These are phyloP conservation scores for Malacoctenus gilli DNA, from an alignment of 2,797 vertebrate species.

Conservation along the genomic window DNA sequence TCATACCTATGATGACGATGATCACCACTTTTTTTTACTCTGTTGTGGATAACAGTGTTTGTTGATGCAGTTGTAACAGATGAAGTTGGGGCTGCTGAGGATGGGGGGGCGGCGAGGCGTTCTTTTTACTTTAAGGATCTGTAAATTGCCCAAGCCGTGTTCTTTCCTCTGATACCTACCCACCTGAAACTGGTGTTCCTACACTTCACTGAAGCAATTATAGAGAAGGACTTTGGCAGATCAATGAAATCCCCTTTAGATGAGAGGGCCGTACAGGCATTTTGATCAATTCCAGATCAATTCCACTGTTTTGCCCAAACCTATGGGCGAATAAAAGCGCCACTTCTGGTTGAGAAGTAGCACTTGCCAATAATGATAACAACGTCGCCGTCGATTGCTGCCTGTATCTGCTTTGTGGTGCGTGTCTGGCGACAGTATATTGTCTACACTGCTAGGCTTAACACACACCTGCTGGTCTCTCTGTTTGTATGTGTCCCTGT, in stretches of 20 bases:
- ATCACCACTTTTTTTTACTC: slow-evolving; percentile 21
- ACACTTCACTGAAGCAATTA: slow-evolving; percentile 77
- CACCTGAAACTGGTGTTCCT: slow-evolving; percentile 72
- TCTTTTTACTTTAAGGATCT: slow-evolving; percentile 65
- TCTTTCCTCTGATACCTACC: slow-evolving; percentile 69
- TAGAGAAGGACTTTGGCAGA: slow-evolving; percentile 72
- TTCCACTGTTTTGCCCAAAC: slow-evolving; percentile 71
- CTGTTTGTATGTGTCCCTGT: slow-evolving; percentile 37
- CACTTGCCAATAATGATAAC: slow-evolving; percentile 58
- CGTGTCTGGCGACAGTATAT: slow-evolving; percentile 58
- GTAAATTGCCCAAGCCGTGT: slow-evolving; percentile 68
- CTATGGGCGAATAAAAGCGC: slow-evolving; percentile 65
- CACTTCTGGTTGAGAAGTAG: slow-evolving; percentile 55
- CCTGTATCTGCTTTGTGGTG: slow-evolving; percentile 42
- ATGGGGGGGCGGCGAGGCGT: slow-evolving; percentile 8
- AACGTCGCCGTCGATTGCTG: slow-evolving; percentile 49
- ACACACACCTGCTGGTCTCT: slow-evolving; percentile 66
- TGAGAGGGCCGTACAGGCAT: slow-evolving; percentile 63
- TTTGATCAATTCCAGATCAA: slow-evolving; percentile 75
- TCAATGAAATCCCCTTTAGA: slow-evolving; percentile 78
- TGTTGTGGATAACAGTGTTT: slow-evolving; percentile 30
- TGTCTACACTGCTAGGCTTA: slow-evolving; percentile 48
- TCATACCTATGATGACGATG: slow-evolving; percentile 6
- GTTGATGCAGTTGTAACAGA: slow-evolving; percentile 24
- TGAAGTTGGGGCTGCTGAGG: slow-evolving; percentile 34